Evolutionary conservation across 2,888 invertebrate genomes (phyloP).

Genomic region (Podotricha telesiphe): DNA sequence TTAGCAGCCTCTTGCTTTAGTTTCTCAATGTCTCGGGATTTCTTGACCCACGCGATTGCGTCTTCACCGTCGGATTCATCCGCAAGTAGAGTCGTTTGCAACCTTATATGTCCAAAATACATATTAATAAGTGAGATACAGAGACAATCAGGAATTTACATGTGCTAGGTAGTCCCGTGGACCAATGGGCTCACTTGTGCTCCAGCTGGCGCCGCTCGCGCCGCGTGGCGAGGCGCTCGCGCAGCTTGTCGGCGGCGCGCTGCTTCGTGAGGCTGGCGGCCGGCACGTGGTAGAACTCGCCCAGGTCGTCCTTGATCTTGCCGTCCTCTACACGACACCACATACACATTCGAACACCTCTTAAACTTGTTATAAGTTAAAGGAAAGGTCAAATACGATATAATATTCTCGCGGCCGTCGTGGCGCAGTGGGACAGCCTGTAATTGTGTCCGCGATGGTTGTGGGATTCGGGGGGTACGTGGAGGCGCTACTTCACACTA

Average conservation of each 20-base stretch:
- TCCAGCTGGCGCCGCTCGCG: constrained; percentile 94
- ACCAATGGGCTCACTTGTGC: constrained; percentile 75
- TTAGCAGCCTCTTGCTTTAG: constrained; percentile 94
- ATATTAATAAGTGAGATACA: neutral
- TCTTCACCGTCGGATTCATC: constrained; percentile 90
- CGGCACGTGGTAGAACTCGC: constrained; percentile 90
- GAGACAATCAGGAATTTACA: too few relatives aligned
- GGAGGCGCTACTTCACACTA: too few relatives aligned
- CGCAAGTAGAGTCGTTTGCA: constrained; percentile 74
- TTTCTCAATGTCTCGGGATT: constrained; percentile 88
- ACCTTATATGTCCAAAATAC: constrained; percentile 21
- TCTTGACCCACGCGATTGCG: constrained; percentile 91
- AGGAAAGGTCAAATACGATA: too few relatives aligned
- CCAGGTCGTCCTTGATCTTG: constrained; percentile 84
- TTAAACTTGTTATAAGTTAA: too few relatives aligned
- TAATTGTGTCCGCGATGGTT: too few relatives aligned
- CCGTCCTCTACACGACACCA: constrained; percentile 64
- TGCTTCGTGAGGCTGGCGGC: constrained; percentile 69
- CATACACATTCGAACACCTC: too few relatives aligned
- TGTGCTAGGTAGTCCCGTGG: too few relatives aligned
- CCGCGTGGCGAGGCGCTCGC: constrained; percentile 97
- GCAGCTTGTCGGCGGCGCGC: constrained; percentile 90
- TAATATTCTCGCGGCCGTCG: too few relatives aligned
- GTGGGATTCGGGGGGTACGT: too few relatives aligned
- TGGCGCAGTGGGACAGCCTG: too few relatives aligned